phyloP scores from a whole-genome alignment of 2,888 invertebrate genomes.

The Eubasilissa splendida region DNA sequence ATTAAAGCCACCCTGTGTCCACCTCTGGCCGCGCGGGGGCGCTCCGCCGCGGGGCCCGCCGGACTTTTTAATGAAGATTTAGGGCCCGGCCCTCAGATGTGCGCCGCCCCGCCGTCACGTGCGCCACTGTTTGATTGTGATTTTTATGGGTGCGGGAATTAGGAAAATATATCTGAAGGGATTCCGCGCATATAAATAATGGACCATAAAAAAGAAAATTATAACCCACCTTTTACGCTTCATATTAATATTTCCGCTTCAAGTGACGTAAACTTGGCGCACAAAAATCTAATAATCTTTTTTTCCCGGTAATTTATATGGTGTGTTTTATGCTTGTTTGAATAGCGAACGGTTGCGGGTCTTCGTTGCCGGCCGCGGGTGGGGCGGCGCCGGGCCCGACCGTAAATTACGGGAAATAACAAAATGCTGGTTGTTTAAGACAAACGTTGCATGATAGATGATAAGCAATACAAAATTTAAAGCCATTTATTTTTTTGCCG shows the following conservation, averaged over 20 bases:
- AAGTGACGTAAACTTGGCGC: slow-evolving; percentile 55
- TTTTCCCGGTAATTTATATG: slow-evolving; percentile 57
- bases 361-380: slow-evolving; percentile 29
- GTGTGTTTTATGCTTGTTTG: slow-evolving; percentile 55
- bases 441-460: slow-evolving; percentile 59
- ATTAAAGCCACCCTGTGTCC: slow-evolving; percentile 35
- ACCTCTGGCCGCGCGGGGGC: background rate
- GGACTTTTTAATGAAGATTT: slow-evolving; percentile 59
- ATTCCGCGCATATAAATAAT: slow-evolving; percentile 59
- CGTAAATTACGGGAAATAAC: slow-evolving; percentile 57
- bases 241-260: slow-evolving; percentile 54
- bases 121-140: slow-evolving; percentile 57
- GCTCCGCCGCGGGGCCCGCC: slow-evolving; percentile 35
- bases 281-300: slow-evolving; percentile 58
- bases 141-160: slow-evolving; percentile 58
- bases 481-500: slow-evolving; percentile 49
- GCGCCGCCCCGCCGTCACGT: slow-evolving; percentile 52
- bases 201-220: slow-evolving; percentile 59
- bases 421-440: slow-evolving; percentile 58
- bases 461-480: slow-evolving; percentile 56
- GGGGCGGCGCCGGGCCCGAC: slow-evolving; percentile 46
- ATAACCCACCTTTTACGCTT: slow-evolving; percentile 58
- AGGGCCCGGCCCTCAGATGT: slow-evolving; percentile 56
- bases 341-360: slow-evolving; percentile 50
- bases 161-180: slow-evolving; percentile 58